Evolutionary conservation across 1,140 invertebrate species (phyloP).

Genomic region (Acyrthosiphon pisum): DNA sequence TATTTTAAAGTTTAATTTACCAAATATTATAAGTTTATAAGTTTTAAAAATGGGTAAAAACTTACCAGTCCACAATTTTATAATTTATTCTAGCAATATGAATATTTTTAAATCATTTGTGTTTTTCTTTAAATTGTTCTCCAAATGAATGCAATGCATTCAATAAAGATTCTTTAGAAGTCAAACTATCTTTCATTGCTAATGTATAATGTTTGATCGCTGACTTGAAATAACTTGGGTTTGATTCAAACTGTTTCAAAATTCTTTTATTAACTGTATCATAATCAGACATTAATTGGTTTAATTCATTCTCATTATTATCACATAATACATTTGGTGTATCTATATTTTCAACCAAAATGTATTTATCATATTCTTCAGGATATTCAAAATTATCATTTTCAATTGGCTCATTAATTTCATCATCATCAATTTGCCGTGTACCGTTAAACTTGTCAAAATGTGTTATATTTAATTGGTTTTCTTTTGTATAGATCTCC

Average conservation of each 20-base stretch:
- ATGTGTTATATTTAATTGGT: neutral
- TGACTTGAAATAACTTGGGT: constrained; percentile 2
- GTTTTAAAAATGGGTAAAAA: neutral
- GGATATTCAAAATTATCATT: neutral
- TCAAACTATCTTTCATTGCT: neutral
- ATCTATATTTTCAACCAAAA: constrained; percentile 21
- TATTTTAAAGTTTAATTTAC: neutral
- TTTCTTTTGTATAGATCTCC: neutral
- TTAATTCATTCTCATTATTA: neutral
- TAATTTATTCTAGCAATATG: neutral
- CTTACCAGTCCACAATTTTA: neutral
- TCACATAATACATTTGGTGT: neutral
- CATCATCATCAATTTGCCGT: neutral
- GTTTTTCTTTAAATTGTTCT: neutral
- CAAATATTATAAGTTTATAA: neutral
- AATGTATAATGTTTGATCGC: neutral
- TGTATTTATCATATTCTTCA: constrained; percentile 35
- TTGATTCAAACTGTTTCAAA: constrained; percentile 16
- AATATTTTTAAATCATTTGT: neutral
- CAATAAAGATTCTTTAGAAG: constrained; percentile 9
- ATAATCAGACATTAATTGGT: constrained; percentile 4
- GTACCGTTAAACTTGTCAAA: too few relatives aligned
- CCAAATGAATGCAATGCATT: neutral
- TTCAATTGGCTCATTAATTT: neutral
- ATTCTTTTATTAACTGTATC: neutral